Evolutionary conservation across 2,113 vertebrate species (phyloP).

Genomic region (Plestiodon gilberti): DNA sequence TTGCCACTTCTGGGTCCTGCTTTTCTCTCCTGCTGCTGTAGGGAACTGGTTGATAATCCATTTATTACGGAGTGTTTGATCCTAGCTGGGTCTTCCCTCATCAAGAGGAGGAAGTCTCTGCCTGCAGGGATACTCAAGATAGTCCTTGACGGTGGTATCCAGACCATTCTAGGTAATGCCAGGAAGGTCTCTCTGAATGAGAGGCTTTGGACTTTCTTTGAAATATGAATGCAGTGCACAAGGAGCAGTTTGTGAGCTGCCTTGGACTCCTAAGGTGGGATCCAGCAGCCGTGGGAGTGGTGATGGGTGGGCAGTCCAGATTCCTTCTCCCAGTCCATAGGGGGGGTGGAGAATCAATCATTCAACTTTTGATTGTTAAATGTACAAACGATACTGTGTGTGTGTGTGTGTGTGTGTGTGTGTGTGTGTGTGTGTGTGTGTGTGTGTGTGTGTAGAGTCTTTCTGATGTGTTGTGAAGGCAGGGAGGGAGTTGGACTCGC

Average conservation of each 20-base stretch:
- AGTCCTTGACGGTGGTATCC: constrained; percentile 55
- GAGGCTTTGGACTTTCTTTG: neutral
- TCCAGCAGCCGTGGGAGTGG: no score
- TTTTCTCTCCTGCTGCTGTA: constrained; percentile 3
- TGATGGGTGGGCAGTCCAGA: neutral
- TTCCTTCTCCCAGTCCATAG: neutral
- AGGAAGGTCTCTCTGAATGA: neutral
- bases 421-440: no score
- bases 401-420: no score
- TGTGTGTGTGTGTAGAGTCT: no score
- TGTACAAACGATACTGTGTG: neutral
- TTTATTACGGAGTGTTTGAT: constrained; percentile 57
- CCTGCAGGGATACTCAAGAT: constrained; percentile 33
- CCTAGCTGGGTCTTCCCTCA: constrained; percentile 36
- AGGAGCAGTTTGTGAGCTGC: neutral
- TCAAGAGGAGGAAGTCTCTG: constrained; percentile 40
- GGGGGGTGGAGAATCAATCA: neutral
- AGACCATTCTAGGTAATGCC: constrained; percentile 69
- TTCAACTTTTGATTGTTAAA: neutral
- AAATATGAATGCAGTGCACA: neutral
- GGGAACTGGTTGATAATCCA: constrained; percentile 59
- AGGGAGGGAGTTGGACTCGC: neutral
- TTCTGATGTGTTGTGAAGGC: neutral
- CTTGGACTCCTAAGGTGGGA: neutral
- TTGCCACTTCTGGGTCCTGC: neutral